Percentiles rank a stretch among this genome's conserved stretches.
These are phyloP conservation scores for Numenius arquata DNA, from an alignment of 2,113 vertebrate species.

Conservation along the genomic window DNA sequence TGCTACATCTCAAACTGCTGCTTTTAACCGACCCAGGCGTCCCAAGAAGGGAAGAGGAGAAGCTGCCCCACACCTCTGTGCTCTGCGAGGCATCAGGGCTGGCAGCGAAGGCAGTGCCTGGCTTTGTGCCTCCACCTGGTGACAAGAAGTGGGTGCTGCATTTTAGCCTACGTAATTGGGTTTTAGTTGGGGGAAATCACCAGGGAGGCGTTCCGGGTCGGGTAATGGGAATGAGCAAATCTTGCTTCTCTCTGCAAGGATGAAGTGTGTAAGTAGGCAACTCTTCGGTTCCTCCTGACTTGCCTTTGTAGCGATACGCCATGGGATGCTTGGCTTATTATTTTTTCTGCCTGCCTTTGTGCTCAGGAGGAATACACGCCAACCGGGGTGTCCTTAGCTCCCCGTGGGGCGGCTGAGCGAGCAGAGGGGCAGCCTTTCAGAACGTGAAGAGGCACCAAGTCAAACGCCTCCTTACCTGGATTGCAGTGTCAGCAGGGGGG, in stretches of 20 bases:
- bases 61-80: not conserved
- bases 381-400: not conserved
- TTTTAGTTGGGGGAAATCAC: not conserved
- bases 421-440: not conserved
- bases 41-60: accelerated
- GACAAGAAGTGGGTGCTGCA: not conserved
- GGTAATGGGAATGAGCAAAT: not conserved
- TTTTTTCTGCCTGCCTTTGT: not conserved
- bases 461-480: not conserved
- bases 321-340: accelerated
- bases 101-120: not conserved
- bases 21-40: not conserved
- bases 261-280: too few species aligned
- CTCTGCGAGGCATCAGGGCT: not conserved
- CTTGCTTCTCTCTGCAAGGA: not conserved
- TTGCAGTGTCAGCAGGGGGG: not conserved
- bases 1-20: not conserved
- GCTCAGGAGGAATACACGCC: accelerated
- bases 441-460: accelerated
- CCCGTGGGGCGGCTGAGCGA: accelerated
- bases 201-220: not conserved
- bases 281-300: not conserved
- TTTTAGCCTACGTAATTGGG: not conserved
- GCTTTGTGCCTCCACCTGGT: slow-evolving; percentile 42
- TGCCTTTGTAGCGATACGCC: accelerated